phyloP scores from a whole-genome alignment of 2,888 invertebrate genomes.

The Cenopis cana region DNA sequence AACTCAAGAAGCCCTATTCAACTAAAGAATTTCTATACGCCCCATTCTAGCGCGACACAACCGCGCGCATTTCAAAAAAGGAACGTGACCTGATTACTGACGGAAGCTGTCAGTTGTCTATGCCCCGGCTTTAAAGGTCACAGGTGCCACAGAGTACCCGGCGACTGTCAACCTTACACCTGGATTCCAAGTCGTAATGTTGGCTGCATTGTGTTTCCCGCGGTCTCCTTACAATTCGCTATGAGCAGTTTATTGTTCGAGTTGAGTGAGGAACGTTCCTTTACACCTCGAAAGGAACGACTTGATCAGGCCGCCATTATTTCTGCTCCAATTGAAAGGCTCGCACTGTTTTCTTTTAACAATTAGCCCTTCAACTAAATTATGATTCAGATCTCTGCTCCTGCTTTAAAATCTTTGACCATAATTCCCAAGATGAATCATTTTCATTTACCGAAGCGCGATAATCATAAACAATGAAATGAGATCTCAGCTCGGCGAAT shows the following conservation, averaged over 20 bases:
- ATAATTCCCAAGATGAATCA: neutral
- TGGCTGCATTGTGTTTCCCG: conserved; percentile 48
- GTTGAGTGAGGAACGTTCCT: conserved; percentile 61
- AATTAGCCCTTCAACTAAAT: conserved; percentile 18
- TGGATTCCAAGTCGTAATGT: conserved; percentile 55
- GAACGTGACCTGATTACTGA: conserved; percentile 84
- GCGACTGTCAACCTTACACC: conserved; percentile 58
- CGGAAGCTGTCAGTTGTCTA: conserved; percentile 77
- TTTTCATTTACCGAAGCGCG: neutral
- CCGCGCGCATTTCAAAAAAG: conserved; percentile 77
- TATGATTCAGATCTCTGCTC: neutral
- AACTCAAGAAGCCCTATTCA: conserved; percentile 30
- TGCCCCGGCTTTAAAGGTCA: conserved; percentile 63
- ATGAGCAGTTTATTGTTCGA: conserved; percentile 70
- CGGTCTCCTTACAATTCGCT: conserved; percentile 56
- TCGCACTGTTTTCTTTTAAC: conserved; percentile 40
- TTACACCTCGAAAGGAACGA: conserved; percentile 65
- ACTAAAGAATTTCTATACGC: conserved; percentile 48
- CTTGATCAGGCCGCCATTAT: conserved; percentile 57
- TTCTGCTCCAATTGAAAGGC: conserved; percentile 50
- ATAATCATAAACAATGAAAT: conserved; percentile 9
- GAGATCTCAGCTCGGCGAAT: conserved; percentile 9
- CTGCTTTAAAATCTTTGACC: neutral
- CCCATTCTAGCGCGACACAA: conserved; percentile 59
- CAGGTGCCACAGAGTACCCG: conserved; percentile 55